These are phyloP conservation scores for Apodemia zela DNA, from an alignment of 2,888 invertebrate genomes.

Conservation along the genomic window DNA sequence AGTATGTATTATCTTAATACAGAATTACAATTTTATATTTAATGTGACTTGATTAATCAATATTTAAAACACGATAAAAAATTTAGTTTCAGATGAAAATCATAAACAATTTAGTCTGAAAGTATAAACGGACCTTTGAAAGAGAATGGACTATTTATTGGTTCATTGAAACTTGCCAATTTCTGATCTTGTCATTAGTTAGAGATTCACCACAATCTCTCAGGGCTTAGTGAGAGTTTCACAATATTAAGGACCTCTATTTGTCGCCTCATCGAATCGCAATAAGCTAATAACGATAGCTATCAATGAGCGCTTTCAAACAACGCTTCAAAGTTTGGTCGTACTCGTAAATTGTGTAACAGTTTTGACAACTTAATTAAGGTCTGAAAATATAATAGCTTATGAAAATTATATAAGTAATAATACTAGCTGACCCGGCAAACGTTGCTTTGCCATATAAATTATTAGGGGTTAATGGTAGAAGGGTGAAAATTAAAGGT, in stretches of 20 bases:
- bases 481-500: no score
- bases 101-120: neutral
- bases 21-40: no score
- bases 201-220: conserved; percentile 48
- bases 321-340: conserved; percentile 31
- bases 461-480: no score
- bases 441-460: no score
- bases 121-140: conserved; percentile 26
- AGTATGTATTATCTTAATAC: no score
- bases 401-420: neutral
- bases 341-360: conserved; percentile 23
- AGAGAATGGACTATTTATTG: conserved; percentile 51
- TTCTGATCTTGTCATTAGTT: conserved; percentile 63
- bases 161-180: conserved; percentile 52
- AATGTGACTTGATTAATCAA: no score
- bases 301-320: conserved; percentile 27
- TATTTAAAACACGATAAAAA: no score
- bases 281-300: conserved; percentile 46
- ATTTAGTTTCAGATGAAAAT: neutral
- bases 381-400: neutral
- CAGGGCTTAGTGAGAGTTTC: conserved; percentile 43
- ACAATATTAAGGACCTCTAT: conserved; percentile 56
- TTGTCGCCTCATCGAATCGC: conserved; percentile 55
- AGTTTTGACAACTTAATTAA: conserved; percentile 30
- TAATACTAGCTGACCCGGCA: no score